These are phyloP conservation scores for Psilopsiagon aymara DNA, from an alignment of 2,113 vertebrate genomes.

Conservation along the genomic window DNA sequence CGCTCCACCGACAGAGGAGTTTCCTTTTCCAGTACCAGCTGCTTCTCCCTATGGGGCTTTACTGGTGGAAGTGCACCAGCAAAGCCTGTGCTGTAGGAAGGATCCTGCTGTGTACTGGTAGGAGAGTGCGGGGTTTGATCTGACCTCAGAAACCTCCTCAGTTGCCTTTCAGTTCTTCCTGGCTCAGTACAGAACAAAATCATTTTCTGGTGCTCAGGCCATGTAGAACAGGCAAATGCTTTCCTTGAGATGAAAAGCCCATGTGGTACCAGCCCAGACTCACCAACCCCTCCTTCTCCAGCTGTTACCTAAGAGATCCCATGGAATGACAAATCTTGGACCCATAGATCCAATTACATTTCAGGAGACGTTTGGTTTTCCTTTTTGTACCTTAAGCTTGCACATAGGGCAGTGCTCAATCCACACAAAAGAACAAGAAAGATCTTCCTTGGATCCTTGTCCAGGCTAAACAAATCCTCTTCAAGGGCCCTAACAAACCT, in stretches of 20 bases:
- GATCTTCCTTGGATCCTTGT: background rate
- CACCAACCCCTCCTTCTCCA: background rate
- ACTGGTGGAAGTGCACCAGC: background rate
- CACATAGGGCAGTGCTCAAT: background rate
- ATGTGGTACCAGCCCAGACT: background rate
- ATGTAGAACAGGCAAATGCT: background rate
- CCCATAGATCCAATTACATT: background rate
- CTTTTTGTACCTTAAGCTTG: background rate
- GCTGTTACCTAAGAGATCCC: background rate
- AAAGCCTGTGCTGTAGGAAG: background rate
- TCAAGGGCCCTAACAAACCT: background rate
- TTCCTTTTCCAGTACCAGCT: background rate
- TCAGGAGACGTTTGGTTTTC: background rate
- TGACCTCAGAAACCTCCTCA: background rate
- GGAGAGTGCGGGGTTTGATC: background rate
- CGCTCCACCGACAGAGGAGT: fast-evolving
- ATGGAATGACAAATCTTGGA: background rate
- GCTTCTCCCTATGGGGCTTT: fast-evolving
- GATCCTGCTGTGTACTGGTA: background rate
- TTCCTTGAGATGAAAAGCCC: background rate
- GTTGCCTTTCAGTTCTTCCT: background rate
- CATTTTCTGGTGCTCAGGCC: background rate
- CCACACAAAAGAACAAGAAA: background rate
- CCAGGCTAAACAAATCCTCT: background rate
- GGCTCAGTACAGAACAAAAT: background rate